These are phyloP conservation scores for Leptura quadrifasciata DNA, from an alignment of 2,888 invertebrate genomes.

Conservation along the genomic window DNA sequence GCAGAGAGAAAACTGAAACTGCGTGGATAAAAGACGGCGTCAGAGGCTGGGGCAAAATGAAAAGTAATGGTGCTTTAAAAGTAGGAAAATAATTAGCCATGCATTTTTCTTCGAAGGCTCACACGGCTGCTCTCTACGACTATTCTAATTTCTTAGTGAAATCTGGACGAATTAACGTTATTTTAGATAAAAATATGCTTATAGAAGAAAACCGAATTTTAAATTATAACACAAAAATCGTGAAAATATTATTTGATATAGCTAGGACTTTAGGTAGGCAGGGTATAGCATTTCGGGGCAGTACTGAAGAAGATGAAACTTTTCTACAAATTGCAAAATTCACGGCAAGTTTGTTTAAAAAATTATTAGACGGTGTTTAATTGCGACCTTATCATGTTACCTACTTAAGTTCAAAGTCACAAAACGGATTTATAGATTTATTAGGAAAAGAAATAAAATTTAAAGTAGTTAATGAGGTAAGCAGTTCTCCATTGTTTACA, in stretches of 20 bases:
- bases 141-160: conserved; percentile 12
- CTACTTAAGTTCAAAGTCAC: conserved; percentile 29
- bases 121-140: conserved; percentile 16
- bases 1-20: conserved; percentile 17
- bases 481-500: too few species aligned
- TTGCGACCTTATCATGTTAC: conserved; percentile 28
- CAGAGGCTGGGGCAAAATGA: conserved; percentile 32
- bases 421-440: conserved; percentile 37
- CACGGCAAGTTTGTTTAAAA: conserved; percentile 3
- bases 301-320: not conserved
- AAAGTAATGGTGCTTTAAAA: not conserved
- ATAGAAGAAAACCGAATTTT: not conserved
- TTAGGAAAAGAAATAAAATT: too few species aligned
- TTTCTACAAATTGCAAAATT: not conserved
- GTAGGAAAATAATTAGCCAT: conserved; percentile 21
- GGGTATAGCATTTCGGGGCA: not conserved
- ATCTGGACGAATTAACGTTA: not conserved
- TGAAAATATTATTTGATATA: conserved; percentile 32
- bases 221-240: conserved; percentile 1
- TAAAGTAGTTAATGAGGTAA: too few species aligned
- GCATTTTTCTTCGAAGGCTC: conserved; percentile 12
- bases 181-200: not conserved
- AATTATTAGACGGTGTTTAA: conserved; percentile 21
- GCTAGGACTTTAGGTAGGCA: conserved; percentile 11
- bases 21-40: conserved; percentile 23